Evolutionary conservation across 2,113 vertebrate species (phyloP).

Genomic region (Trinectes maculatus): DNA sequence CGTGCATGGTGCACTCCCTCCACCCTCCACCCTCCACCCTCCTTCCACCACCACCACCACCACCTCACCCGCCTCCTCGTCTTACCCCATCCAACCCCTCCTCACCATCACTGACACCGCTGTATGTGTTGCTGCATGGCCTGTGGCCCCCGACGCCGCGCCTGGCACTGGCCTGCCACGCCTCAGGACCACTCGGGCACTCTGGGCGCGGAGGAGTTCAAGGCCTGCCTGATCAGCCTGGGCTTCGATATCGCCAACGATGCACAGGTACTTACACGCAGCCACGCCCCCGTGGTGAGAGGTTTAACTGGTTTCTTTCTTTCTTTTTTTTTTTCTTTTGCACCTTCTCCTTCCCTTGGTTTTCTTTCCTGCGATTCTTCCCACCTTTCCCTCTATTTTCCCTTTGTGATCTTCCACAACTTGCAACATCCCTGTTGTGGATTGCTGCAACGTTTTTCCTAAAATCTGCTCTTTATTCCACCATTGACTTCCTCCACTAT

Average conservation of each 20-base stretch:
- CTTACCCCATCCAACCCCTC: slow-evolving; percentile 54
- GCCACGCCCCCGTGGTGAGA: slow-evolving; percentile 47
- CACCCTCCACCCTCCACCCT: slow-evolving; percentile 72
- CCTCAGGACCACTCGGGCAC: slow-evolving; percentile 98
- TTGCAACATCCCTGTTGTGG: slow-evolving; percentile 34
- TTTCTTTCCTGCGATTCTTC: slow-evolving; percentile 21
- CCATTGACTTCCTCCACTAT: slow-evolving; percentile 26
- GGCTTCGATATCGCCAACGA: slow-evolving; percentile 99
- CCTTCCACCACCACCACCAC: slow-evolving; percentile 74
- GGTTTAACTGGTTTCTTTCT: slow-evolving; percentile 69
- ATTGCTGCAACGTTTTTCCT: slow-evolving; percentile 55
- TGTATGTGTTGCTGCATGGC: slow-evolving; percentile 86
- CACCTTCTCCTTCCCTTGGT: slow-evolving; percentile 9
- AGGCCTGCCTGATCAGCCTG: slow-evolving; percentile 99
- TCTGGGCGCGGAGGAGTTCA: slow-evolving; percentile 99
- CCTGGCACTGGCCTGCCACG: slow-evolving; percentile 68
- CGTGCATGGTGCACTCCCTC: slow-evolving; percentile 75
- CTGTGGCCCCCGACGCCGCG: slow-evolving; percentile 73
- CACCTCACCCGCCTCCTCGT: slow-evolving; percentile 66
- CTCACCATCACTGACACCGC: slow-evolving; percentile 75
- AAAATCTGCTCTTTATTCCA: slow-evolving; percentile 49
- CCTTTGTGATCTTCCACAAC: slow-evolving; percentile 17
- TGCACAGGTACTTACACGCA: slow-evolving; percentile 92
- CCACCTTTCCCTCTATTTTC: not conserved
- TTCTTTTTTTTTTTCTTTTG: slow-evolving; percentile 35